A percentile compares a stretch with the other conserved stretches of the same genome.
phyloP scores from a whole-genome alignment of 2,113 vertebrate species.

The Galemys pyrenaicus region DNA sequence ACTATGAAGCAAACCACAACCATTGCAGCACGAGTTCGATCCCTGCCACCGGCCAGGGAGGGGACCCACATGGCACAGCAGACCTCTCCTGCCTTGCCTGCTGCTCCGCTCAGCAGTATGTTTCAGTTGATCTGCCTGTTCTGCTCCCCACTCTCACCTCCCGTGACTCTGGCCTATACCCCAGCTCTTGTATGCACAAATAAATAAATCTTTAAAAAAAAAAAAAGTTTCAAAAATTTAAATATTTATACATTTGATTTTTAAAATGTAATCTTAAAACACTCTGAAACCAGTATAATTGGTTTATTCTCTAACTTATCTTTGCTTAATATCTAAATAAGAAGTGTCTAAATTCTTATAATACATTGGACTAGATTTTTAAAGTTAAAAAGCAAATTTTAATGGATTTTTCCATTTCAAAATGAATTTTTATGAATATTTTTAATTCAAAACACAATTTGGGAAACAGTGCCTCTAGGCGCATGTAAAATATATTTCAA shows the following conservation, averaged over 20 bases:
- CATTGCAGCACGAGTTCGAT: too few relatives aligned
- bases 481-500: neutral
- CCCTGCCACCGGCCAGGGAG: too few relatives aligned
- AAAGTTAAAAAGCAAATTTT: neutral
- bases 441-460: neutral
- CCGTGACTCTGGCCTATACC: too few relatives aligned
- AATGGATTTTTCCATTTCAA: neutral
- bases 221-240: constrained; percentile 22
- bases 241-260: neutral
- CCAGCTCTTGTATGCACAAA: too few relatives aligned
- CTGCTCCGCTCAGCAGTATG: too few relatives aligned
- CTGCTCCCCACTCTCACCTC: too few relatives aligned
- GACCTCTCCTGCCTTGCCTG: too few relatives aligned
- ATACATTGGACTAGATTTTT: neutral
- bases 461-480: constrained; percentile 3
- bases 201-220: too few relatives aligned
- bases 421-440: neutral
- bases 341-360: neutral
- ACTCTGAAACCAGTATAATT: neutral
- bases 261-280: neutral
- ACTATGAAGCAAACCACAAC: too few relatives aligned
- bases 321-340: constrained; percentile 4
- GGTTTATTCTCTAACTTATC: neutral
- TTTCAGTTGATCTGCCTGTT: too few relatives aligned
- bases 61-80: too few relatives aligned